Base-by-base conservation (phyloP, 2,888 invertebrate species). In the Sinohyriopsis cumingii region DNA sequence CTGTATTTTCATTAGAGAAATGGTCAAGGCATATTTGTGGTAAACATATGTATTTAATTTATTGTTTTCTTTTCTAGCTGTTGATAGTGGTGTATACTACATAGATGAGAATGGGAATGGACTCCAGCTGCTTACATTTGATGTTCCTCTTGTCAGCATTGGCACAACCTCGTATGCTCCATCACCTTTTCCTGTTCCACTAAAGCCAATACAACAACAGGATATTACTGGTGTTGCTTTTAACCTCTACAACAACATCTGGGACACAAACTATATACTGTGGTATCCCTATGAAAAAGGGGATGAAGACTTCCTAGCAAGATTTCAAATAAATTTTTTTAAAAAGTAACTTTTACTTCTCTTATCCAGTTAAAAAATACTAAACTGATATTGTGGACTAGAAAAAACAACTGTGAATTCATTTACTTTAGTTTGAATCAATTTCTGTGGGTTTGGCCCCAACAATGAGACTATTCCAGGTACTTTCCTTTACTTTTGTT, bases 261-360 rank as follows among this genome's bases (percentile, higher is more conserved):
- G 88, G 88, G 83, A 85, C 69, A 88, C 87, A 20, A 88, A 88
- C 69, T 88, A 86, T 67, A 86, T 88, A 53, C 77, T 83, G 57
- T 88, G 86, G 86, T 88, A 88, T 65, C 88, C 88, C 0, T 88
- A 82, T 54, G 12, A 73, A 5, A 57, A 67, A 7, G 79, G 69
- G 25, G 82, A 82, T 72, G 71, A 77, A 59, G 57, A 73, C 59
- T 85, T 84, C 72, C 80, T 82, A 64, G 82, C 84, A 19, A 75
- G 83, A 60, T 85, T 84, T 74, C 62, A 79, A 22, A 65, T 82
- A 3, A 69, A 72, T 24, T 75, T 78, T 28, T 59, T 28, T 45
- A 45, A 45, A 45, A 45, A 45, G 12, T 45, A 45, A 45, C 15
- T 12, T 45, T 45, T 45, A 45, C 15, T 45, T 45, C 0, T 45